Evolutionary conservation across 2,888 invertebrate genomes (phyloP).

Genomic region (Orgyia antiqua): DNA sequence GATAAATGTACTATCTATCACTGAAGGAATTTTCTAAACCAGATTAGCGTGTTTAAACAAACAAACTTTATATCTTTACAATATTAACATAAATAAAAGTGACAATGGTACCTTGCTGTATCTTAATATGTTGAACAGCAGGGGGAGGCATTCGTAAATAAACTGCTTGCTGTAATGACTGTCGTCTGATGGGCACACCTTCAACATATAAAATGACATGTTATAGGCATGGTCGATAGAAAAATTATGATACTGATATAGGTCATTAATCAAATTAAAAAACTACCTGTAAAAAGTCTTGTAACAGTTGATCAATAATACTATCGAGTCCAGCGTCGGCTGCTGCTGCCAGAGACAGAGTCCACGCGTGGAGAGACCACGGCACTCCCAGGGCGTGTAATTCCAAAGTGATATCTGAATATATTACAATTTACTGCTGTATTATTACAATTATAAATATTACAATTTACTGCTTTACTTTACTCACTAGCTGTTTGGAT

Average conservation of each 20-base stretch:
- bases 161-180: constrained; percentile 89
- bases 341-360: constrained; percentile 91
- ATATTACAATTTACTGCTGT: too few species aligned
- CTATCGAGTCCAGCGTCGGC: constrained; percentile 90
- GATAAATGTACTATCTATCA: too few species aligned
- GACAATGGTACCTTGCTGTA: constrained; percentile 95
- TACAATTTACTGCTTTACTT: too few species aligned
- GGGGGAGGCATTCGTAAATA: constrained; percentile 92
- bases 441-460: too few species aligned
- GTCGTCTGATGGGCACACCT: constrained; percentile 90
- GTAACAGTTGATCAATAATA: constrained; percentile 91
- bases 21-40: too few species aligned
- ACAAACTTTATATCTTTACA: too few species aligned
- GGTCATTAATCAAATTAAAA: too few species aligned
- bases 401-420: constrained; percentile 91
- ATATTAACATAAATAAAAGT: too few species aligned
- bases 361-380: constrained; percentile 96
- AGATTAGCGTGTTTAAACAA: too few species aligned
- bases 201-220: constrained; percentile 8
- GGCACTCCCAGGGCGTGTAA: constrained; percentile 90
- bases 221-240: too few species aligned
- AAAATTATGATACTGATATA: too few species aligned
- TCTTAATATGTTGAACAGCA: constrained; percentile 92
- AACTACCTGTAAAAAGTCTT: constrained; percentile 89
- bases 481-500: too few species aligned